Conservation (phyloP, 2,797 vertebrate genomes). For the Gallinago stenura region DNA sequence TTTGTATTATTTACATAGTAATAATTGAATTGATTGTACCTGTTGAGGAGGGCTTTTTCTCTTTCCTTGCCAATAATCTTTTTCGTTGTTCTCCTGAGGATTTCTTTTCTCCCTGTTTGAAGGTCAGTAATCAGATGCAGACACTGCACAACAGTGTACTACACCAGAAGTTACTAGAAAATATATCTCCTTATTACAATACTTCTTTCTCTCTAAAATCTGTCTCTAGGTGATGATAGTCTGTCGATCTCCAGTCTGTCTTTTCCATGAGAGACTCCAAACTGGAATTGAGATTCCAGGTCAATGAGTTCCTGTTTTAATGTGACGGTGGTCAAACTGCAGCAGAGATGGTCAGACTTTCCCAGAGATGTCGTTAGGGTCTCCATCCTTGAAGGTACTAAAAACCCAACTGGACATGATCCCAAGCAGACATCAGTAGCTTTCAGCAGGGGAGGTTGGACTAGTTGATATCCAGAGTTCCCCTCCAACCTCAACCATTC, state of each 20-base stretch:
- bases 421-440: neutral
- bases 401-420: neutral
- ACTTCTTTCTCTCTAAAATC: neutral
- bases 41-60: neutral
- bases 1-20: neutral
- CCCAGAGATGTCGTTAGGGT: neutral
- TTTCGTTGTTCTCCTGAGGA: neutral
- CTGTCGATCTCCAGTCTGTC: neutral
- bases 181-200: neutral
- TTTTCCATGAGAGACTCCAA: neutral
- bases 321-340: neutral
- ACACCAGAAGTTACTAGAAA: neutral
- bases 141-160: neutral
- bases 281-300: neutral
- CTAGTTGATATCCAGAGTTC: neutral
- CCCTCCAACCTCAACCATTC: neutral
- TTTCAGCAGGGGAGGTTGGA: neutral
- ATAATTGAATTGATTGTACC: neutral
- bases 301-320: neutral
- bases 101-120: neutral
- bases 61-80: neutral
- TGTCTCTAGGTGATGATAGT: neutral
- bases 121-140: neutral
- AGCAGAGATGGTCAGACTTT: neutral
- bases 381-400: neutral